phyloP scores from a whole-genome alignment of 2,888 invertebrate species.

The Melipona beecheii region DNA sequence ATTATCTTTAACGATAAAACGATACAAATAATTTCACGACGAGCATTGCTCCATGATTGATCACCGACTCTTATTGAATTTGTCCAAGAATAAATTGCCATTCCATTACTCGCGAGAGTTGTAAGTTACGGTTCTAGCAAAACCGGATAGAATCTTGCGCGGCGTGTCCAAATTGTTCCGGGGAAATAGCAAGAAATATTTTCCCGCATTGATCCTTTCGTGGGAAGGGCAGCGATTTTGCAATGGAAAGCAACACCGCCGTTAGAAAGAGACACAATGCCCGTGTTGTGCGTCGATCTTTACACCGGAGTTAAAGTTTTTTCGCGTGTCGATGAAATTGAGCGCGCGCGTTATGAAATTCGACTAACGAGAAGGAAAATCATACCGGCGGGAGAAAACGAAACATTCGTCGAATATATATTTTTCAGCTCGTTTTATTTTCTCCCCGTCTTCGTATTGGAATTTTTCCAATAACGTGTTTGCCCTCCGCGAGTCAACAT shows the following conservation, averaged over 20 bases:
- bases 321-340: background rate
- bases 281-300: background rate
- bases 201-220: background rate
- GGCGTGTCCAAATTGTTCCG: background rate
- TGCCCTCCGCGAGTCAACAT: background rate
- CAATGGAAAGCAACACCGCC: background rate
- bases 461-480: constrained; percentile 7
- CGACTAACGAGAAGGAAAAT: constrained; percentile 8
- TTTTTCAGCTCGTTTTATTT: background rate
- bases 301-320: background rate
- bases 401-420: background rate
- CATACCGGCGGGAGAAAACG: background rate
- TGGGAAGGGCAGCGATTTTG: background rate
- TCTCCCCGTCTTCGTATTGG: background rate
- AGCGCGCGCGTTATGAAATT: background rate
- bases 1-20: constrained; percentile 18
- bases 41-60: constrained; percentile 18
- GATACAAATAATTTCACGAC: constrained; percentile 29
- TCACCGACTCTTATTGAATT: constrained; percentile 34
- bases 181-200: background rate
- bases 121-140: background rate
- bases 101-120: constrained; percentile 34
- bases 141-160: constrained; percentile 15
- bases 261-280: background rate
- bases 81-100: constrained; percentile 27